Conservation (phyloP, 2,797 vertebrate species). For the Protosalanx chinensis region DNA sequence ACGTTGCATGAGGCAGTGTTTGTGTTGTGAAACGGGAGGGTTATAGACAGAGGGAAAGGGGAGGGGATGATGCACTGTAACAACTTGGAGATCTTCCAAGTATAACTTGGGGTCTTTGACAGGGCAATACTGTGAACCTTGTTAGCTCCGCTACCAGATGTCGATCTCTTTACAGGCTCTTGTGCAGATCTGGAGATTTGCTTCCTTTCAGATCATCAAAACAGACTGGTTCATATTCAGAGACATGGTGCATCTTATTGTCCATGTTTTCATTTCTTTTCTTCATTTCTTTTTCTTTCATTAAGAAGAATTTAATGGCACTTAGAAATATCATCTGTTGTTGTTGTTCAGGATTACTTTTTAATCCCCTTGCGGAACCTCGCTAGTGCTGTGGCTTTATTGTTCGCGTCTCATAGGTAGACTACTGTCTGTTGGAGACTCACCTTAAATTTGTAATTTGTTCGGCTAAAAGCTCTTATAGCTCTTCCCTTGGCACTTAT, state of each 20-base stretch:
- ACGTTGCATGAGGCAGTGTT: background rate
- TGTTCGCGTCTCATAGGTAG: no score
- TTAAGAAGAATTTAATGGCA: background rate
- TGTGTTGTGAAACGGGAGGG: background rate
- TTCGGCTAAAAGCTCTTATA: no score
- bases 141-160: constrained; percentile 15
- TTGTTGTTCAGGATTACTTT: no score
- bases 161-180: background rate
- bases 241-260: background rate
- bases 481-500: no score
- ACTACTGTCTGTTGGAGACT: no score
- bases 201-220: constrained; percentile 15
- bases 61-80: background rate
- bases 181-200: background rate
- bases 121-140: constrained; percentile 3
- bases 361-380: no score
- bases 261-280: background rate
- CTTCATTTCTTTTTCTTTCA: constrained; percentile 9
- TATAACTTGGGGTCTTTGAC: background rate
- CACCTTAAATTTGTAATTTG: no score
- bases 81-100: constrained; percentile 8
- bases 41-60: constrained; percentile 23
- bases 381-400: no score
- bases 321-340: no score
- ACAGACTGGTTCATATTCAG: background rate